Evolutionary conservation across 1,140 invertebrate genomes (phyloP).

Genomic region (Paracyclopina nana): DNA sequence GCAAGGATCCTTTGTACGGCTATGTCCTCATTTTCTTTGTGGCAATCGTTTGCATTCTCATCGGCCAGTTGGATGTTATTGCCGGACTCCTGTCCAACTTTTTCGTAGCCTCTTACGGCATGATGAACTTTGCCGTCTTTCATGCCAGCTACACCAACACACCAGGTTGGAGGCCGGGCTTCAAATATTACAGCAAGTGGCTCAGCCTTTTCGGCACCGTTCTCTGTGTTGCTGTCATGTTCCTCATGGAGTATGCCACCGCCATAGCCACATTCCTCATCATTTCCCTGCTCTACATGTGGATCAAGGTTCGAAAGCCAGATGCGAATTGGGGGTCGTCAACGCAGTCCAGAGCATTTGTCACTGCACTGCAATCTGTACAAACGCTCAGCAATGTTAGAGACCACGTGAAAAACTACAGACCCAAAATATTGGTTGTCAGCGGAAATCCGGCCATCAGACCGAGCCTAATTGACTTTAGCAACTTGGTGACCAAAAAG

Average conservation of each 20-base stretch:
- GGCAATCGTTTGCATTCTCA: constrained; percentile 58
- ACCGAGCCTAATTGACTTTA: constrained; percentile 35
- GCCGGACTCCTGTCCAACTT: constrained; percentile 95
- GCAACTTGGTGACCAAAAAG: constrained; percentile 32
- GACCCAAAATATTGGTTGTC: constrained; percentile 37
- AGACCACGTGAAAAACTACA: constrained; percentile 41
- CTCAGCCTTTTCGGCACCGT: constrained; percentile 31
- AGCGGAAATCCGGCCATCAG: constrained; percentile 31
- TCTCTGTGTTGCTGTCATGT: constrained; percentile 36
- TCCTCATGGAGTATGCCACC: constrained; percentile 36
- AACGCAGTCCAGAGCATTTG: constrained; percentile 41
- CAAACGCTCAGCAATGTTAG: constrained; percentile 32
- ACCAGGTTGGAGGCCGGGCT: constrained; percentile 32
- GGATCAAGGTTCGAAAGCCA: constrained; percentile 30
- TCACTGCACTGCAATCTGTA: constrained; percentile 31
- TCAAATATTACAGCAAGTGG: constrained; percentile 36
- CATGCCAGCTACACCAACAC: constrained; percentile 62
- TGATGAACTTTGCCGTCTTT: constrained; percentile 89
- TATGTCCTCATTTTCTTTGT: constrained; percentile 77
- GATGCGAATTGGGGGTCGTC: constrained; percentile 45
- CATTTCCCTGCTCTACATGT: constrained; percentile 29
- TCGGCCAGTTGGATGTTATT: constrained; percentile 75
- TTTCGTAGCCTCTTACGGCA: constrained; percentile 85
- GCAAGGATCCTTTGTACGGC: constrained; percentile 74
- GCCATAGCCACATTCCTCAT: constrained; percentile 32